Percentiles rank a stretch among this genome's conserved stretches.
These are phyloP conservation scores for Thymelicus sylvestris DNA, from an alignment of 2,888 invertebrate genomes.

Conservation along the genomic window DNA sequence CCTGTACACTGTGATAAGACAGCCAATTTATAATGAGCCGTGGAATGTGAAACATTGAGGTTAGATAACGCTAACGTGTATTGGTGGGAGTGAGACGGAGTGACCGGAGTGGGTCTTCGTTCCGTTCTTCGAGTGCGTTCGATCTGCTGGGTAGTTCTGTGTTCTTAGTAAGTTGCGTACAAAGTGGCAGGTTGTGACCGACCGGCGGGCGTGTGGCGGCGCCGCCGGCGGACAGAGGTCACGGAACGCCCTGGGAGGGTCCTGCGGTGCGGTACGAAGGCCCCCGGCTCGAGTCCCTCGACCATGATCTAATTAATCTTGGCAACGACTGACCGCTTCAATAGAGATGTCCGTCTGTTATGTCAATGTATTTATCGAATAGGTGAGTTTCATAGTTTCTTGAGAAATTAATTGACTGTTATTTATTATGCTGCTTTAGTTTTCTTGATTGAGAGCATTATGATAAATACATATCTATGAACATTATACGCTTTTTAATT, in stretches of 20 bases:
- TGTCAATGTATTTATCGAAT: not conserved
- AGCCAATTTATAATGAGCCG: conserved; percentile 18
- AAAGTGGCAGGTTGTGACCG: conserved; percentile 70
- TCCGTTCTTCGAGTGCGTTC: conserved; percentile 41
- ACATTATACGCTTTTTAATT: no score
- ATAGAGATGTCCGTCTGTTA: conserved; percentile 1
- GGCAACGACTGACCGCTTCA: conserved; percentile 14
- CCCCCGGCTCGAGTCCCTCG: conserved; percentile 38
- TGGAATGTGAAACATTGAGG: conserved; percentile 1
- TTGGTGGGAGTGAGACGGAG: conserved; percentile 2
- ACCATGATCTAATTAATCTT: conserved; percentile 43
- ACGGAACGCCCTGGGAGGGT: conserved; percentile 41
- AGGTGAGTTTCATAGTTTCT: not conserved
- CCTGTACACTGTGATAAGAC: not conserved
- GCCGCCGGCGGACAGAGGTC: conserved; percentile 45
- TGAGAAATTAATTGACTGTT: no score
- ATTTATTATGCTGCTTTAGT: no score
- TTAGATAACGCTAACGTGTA: conserved; percentile 3
- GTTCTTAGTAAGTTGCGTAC: conserved; percentile 77
- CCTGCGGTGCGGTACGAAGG: conserved; percentile 20
- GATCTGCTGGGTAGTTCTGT: conserved; percentile 56
- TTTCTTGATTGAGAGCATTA: no score
- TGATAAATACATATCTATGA: no score
- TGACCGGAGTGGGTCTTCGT: conserved; percentile 18
- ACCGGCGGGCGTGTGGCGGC: conserved; percentile 48